These are phyloP conservation scores for Poeciliopsis retropinna DNA, from an alignment of 2,113 vertebrate genomes.

Conservation along the genomic window DNA sequence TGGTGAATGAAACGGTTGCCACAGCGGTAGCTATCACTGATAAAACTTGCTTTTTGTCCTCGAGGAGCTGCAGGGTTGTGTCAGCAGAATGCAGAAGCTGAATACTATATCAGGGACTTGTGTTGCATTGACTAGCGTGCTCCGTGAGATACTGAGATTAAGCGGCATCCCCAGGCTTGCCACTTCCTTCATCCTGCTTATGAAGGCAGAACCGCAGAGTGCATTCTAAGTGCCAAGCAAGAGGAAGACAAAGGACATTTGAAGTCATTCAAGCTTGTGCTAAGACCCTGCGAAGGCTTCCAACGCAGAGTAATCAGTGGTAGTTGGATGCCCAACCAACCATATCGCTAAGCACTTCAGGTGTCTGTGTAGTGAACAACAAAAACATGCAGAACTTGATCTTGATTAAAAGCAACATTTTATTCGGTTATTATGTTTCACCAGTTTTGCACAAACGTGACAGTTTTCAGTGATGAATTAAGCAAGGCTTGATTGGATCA, in stretches of 20 bases:
- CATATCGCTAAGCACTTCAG: neutral
- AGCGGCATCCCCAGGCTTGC: constrained; percentile 19
- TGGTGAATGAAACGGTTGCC: constrained; percentile 7
- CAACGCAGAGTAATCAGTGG: constrained; percentile 46
- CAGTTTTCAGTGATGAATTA: too few relatives aligned
- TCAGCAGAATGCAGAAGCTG: constrained; percentile 44
- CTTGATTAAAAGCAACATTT: too few relatives aligned
- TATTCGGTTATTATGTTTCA: too few relatives aligned
- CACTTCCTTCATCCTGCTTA: constrained; percentile 39
- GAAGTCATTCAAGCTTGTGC: constrained; percentile 26
- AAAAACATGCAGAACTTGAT: too few relatives aligned
- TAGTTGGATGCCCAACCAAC: neutral
- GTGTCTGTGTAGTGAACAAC: too few relatives aligned
- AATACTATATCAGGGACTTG: constrained; percentile 27
- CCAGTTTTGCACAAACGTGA: too few relatives aligned
- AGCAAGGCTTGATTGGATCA: too few relatives aligned
- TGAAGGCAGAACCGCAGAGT: constrained; percentile 39
- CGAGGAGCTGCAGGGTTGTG: constrained; percentile 36
- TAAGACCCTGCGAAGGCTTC: constrained; percentile 22
- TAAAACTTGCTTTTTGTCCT: constrained; percentile 48
- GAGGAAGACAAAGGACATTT: constrained; percentile 8
- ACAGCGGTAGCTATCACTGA: constrained; percentile 17
- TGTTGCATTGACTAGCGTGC: constrained; percentile 17
- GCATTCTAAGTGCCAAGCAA: constrained; percentile 30
- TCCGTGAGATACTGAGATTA: constrained; percentile 41